These are phyloP conservation scores for Phallusia fumigata DNA, from an alignment of 23 tunicate species.

Conservation along the genomic window DNA sequence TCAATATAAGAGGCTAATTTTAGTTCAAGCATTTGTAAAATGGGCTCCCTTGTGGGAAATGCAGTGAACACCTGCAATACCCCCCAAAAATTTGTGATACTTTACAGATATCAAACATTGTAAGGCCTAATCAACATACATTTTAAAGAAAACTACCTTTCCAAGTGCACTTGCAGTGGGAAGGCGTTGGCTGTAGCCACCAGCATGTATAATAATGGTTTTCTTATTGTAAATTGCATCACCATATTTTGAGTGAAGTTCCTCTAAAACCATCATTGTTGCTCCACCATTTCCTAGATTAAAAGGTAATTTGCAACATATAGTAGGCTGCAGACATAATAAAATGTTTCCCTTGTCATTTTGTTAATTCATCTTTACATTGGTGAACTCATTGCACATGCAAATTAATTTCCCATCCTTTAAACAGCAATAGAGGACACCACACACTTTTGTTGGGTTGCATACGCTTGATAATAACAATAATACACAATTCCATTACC, in stretches of 20 bases:
- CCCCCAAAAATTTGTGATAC: too few species aligned
- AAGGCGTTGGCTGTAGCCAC: constrained; percentile 91
- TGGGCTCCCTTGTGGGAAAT: constrained; percentile 45
- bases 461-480: too few species aligned
- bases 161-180: constrained; percentile 86
- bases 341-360: neutral
- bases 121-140: neutral
- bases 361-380: neutral
- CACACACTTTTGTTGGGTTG: too few species aligned
- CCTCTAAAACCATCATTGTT: constrained; percentile 66
- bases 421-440: too few species aligned
- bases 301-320: too few species aligned
- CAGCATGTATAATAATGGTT: constrained; percentile 77
- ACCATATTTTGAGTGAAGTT: constrained; percentile 47
- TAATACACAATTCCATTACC: neutral
- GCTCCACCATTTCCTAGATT: constrained; percentile 92
- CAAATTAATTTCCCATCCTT: too few species aligned
- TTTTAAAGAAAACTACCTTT: constrained; percentile 35
- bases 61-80: constrained; percentile 48
- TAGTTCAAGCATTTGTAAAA: constrained; percentile 63
- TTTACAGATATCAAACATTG: too few species aligned
- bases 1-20: constrained; percentile 88
- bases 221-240: constrained; percentile 26
- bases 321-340: too few species aligned
- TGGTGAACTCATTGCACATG: neutral